Conservation (phyloP, 2,113 vertebrate genomes). For the Campylomormyrus tamandua region DNA sequence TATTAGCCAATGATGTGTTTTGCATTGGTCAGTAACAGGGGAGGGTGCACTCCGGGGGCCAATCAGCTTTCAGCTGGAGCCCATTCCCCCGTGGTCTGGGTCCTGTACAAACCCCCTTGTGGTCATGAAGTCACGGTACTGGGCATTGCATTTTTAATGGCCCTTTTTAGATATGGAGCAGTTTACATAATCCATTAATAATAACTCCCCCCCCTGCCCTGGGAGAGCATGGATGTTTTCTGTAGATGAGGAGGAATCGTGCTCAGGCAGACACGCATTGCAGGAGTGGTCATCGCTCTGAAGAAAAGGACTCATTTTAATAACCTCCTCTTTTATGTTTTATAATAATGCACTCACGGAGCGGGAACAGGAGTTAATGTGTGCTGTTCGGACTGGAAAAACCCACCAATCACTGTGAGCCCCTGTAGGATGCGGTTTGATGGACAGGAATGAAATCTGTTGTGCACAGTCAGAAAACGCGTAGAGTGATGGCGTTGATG, state of each 20-base stretch:
- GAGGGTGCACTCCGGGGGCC: background rate
- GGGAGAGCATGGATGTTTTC: background rate
- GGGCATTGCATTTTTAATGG: background rate
- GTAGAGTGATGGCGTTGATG: background rate
- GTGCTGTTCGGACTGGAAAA: constrained; percentile 34
- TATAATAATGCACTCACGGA: constrained; percentile 13
- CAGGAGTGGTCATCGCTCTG: background rate
- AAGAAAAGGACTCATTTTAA: background rate
- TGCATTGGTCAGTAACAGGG: background rate
- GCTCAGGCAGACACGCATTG: background rate
- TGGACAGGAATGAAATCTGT: constrained; percentile 22
- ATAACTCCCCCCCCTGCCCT: background rate
- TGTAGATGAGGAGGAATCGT: background rate
- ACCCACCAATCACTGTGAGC: constrained; percentile 36
- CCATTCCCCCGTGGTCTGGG: background rate
- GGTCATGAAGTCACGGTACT: background rate
- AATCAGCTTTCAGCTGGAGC: background rate
- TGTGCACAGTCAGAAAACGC: constrained; percentile 11
- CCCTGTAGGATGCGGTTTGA: constrained; percentile 25
- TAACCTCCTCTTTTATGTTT: constrained; percentile 10
- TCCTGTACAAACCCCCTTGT: background rate
- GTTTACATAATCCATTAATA: background rate
- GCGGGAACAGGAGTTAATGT: constrained; percentile 35
- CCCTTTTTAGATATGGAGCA: background rate
- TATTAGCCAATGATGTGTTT: background rate